A percentile compares a stretch with the other conserved stretches of the same genome.
These are phyloP conservation scores for Nymphalis polychloros DNA, from an alignment of 2,888 invertebrate species.

Conservation along the genomic window DNA sequence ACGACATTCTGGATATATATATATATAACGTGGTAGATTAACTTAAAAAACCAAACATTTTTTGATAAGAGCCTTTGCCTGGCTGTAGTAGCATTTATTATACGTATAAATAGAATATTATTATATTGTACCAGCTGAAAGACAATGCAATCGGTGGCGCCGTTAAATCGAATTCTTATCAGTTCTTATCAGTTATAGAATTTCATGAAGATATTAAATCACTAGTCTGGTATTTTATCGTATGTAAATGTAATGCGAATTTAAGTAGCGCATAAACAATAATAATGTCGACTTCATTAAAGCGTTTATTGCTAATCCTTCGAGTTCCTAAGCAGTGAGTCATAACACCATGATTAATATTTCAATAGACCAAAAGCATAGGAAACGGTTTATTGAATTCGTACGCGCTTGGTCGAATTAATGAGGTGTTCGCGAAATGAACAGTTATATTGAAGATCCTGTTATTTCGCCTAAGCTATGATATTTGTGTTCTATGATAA, in stretches of 20 bases:
- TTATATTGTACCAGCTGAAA: background rate
- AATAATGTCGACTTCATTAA: background rate
- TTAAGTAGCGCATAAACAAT: slow-evolving; percentile 4
- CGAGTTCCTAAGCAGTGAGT: background rate
- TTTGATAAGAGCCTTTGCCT: too few species aligned
- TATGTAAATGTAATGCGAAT: slow-evolving; percentile 16
- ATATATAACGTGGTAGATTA: too few species aligned
- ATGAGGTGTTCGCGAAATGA: slow-evolving; percentile 22
- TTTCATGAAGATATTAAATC: slow-evolving; percentile 18
- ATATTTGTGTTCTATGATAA: background rate
- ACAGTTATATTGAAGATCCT: slow-evolving; percentile 15
- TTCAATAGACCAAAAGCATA: slow-evolving; percentile 2
- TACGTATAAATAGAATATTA: background rate
- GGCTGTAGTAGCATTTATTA: too few species aligned
- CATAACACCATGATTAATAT: background rate
- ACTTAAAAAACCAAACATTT: too few species aligned
- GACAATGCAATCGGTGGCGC: slow-evolving; percentile 12
- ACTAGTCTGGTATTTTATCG: slow-evolving; percentile 22
- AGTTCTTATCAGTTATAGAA: slow-evolving; percentile 19
- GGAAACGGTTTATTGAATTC: slow-evolving; percentile 17
- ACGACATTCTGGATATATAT: too few species aligned
- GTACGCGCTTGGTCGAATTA: slow-evolving; percentile 26
- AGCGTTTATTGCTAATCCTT: background rate
- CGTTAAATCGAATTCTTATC: slow-evolving; percentile 25
- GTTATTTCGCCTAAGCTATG: slow-evolving; percentile 13